Conservation (phyloP, 2,113 vertebrate genomes). For the Hippopotamus amphibius region DNA sequence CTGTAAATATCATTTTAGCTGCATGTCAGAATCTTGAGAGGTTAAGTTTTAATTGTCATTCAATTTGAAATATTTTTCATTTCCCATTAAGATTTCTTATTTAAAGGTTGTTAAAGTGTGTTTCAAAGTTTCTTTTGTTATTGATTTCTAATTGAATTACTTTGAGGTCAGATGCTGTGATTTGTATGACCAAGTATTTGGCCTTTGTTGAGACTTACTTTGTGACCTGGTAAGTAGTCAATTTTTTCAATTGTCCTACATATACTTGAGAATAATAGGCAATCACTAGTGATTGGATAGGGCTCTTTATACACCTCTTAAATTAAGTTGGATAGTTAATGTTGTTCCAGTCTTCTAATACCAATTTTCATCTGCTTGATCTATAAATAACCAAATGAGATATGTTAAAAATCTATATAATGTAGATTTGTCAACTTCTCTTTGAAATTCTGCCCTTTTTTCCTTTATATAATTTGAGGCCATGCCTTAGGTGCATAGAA, state of each 20-base stretch:
- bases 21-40: neutral
- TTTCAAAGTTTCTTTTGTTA: slow-evolving; percentile 35
- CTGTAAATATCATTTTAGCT: neutral
- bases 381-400: neutral
- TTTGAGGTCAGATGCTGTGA: neutral
- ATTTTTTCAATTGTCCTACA: neutral
- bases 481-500: neutral
- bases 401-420: neutral
- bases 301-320: neutral
- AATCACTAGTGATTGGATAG: neutral
- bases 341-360: neutral
- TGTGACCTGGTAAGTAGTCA: neutral
- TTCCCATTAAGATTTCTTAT: neutral
- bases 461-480: neutral
- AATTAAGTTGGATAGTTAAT: neutral
- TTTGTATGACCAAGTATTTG: neutral
- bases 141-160: slow-evolving; percentile 39
- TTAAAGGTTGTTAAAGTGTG: neutral
- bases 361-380: neutral
- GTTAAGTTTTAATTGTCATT: neutral
- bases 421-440: neutral
- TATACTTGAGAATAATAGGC: neutral
- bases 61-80: neutral
- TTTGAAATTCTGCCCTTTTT: neutral
- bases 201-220: neutral